Base-by-base conservation (phyloP, 2,113 vertebrate species). In the Sarotherodon lohbergeri region DNA sequence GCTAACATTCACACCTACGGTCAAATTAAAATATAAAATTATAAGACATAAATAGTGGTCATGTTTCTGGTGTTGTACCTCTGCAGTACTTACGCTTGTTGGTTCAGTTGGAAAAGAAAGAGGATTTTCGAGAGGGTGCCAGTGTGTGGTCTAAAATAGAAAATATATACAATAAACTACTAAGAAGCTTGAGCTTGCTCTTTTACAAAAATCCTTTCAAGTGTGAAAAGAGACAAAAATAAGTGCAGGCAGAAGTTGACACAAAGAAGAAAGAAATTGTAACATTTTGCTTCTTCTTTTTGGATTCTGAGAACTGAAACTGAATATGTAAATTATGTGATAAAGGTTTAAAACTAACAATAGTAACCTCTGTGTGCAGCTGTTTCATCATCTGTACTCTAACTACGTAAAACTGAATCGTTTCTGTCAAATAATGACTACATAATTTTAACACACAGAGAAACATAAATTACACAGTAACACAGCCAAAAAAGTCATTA, bases 351-450 rank as follows among this genome's bases (percentile, higher is more conserved):
- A 32, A 16, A 61, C 57, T 3, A 29, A 57, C 24, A 57, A 57
- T 14, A 57, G 1, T 61, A 32, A 4, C 2, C 27, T 61, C 1
- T 32, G 27, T 61, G 29, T 32, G 14, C 57, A 61, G 6, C 27
- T 32, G 57, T 32, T 61, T 61, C 14, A 61, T 61, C 32, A 61
- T 61, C 5, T 61, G 14, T 61, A 61, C 57, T 61, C 57, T 9
- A 61, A 61, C 57, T 32, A 17, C 0, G 1, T 17, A 61, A 61
- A 61, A 61, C 1, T 32, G 57, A 10, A 61, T 3, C 0, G 1
- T 61, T 61, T 61, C 27, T 61, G 57, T 61, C 57, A 61, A 61
- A 61, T 61, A 61, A 61, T 61, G 27, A 32, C 14, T 32, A 4
- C 57, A 32, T 61, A 0, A 32, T 32, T 32, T 32, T 10, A 17